Percentiles rank a stretch among this genome's conserved stretches.
phyloP scores from a whole-genome alignment of 2,888 invertebrate genomes.

The Azorinus chamasolen region DNA sequence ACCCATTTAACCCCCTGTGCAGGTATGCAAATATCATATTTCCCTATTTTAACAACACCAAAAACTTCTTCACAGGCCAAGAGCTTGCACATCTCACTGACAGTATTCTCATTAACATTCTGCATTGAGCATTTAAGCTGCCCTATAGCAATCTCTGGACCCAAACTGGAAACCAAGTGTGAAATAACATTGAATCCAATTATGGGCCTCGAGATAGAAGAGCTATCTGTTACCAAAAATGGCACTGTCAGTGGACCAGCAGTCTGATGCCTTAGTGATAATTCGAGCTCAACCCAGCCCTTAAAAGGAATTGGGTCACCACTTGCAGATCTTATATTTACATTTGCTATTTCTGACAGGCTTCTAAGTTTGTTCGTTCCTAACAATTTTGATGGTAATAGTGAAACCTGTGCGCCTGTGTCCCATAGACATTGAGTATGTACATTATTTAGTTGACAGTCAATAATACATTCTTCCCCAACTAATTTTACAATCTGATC shows the following conservation, averaged over 20 bases:
- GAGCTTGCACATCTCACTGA: neutral
- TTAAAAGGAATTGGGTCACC: constrained; percentile 12
- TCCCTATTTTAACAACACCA: constrained; percentile 21
- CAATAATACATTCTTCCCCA: constrained; percentile 11
- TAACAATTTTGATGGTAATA: constrained; percentile 17
- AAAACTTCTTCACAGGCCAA: constrained; percentile 2
- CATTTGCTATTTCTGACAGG: constrained; percentile 14
- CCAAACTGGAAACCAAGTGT: constrained; percentile 4
- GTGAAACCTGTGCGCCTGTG: constrained; percentile 34
- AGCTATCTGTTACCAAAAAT: constrained; percentile 23
- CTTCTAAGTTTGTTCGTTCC: neutral
- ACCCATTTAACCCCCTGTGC: neutral
- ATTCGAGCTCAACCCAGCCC: constrained; percentile 24
- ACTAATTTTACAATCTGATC: constrained; percentile 9
- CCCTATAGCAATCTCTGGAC: neutral
- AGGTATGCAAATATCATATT: neutral
- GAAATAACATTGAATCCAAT: constrained; percentile 42
- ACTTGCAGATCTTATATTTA: constrained; percentile 22
- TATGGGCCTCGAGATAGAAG: constrained; percentile 11
- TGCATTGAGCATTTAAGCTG: constrained; percentile 5
- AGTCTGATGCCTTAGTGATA: neutral
- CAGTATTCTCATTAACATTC: constrained; percentile 3
- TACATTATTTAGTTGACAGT: constrained; percentile 3
- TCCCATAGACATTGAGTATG: constrained; percentile 14
- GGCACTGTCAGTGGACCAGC: constrained; percentile 12